Conservation (phyloP, 2,888 invertebrate species). For the Nymphalis urticae region DNA sequence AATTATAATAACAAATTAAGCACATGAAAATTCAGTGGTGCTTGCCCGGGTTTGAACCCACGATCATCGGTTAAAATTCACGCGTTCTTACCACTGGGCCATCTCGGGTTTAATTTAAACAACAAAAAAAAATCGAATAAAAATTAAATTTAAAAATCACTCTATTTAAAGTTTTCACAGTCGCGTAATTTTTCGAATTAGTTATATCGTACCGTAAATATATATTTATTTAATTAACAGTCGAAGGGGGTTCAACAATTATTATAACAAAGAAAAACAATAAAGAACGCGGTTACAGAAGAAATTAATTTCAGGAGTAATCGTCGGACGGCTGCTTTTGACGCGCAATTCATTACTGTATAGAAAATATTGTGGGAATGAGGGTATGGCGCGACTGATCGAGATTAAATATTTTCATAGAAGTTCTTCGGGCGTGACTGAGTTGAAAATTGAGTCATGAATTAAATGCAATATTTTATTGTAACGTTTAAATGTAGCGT, state of each 20-base stretch:
- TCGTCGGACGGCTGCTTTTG: conserved; percentile 51
- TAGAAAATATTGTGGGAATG: conserved; percentile 45
- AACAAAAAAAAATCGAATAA: no score
- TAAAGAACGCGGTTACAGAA: conserved; percentile 35
- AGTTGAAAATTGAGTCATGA: no score
- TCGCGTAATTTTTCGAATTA: no score
- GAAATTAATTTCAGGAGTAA: conserved; percentile 55
- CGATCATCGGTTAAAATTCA: no score
- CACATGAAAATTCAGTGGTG: no score
- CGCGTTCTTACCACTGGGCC: no score
- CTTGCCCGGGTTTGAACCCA: no score
- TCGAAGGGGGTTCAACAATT: conserved; percentile 22
- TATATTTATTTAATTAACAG: neutral
- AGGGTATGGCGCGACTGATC: conserved; percentile 7
- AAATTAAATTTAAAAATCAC: no score
- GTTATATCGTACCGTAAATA: neutral
- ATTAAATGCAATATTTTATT: neutral
- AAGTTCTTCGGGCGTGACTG: no score
- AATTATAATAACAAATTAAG: no score
- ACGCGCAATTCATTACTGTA: conserved; percentile 56
- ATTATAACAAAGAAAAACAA: conserved; percentile 32
- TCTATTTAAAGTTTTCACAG: no score
- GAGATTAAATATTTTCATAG: neutral
- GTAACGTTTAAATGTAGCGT: neutral
- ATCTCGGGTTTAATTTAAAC: no score